Percentiles rank a stretch among this genome's conserved stretches.
Conservation (phyloP, 1,140 invertebrate genomes). For the Subanguina moxae region DNA sequence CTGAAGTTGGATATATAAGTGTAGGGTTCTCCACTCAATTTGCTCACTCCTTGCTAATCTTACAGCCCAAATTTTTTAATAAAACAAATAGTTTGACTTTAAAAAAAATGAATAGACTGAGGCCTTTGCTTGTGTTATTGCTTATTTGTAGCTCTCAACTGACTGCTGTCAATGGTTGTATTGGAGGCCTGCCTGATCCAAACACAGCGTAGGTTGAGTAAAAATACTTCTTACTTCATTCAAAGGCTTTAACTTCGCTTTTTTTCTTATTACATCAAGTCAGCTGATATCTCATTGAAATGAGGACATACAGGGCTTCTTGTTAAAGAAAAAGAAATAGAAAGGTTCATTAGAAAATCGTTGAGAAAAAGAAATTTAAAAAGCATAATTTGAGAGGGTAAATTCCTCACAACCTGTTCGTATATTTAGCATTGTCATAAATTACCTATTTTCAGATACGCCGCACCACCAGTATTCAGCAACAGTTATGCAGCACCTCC, state of each 20-base stretch:
- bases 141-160: neutral
- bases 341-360: too few species aligned
- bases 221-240: too few species aligned
- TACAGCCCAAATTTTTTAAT: neutral
- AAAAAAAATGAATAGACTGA: neutral
- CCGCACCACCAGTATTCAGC: neutral
- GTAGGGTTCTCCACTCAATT: too few species aligned
- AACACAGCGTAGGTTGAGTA: neutral
- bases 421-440: too few species aligned
- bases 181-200: neutral
- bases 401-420: too few species aligned
- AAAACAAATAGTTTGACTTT: neutral
- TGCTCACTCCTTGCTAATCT: neutral
- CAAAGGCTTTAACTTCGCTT: too few species aligned
- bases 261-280: too few species aligned
- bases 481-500: neutral
- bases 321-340: too few species aligned
- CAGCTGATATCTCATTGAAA: too few species aligned
- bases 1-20: neutral
- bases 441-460: conserved; percentile 1
- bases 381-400: too few species aligned
- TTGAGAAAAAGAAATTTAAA: too few species aligned
- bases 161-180: neutral
- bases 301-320: too few species aligned
- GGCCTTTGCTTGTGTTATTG: neutral